A percentile compares a stretch with the other conserved stretches of the same genome.
Conservation (phyloP, 1,140 invertebrate genomes). For the Sipha flava region DNA sequence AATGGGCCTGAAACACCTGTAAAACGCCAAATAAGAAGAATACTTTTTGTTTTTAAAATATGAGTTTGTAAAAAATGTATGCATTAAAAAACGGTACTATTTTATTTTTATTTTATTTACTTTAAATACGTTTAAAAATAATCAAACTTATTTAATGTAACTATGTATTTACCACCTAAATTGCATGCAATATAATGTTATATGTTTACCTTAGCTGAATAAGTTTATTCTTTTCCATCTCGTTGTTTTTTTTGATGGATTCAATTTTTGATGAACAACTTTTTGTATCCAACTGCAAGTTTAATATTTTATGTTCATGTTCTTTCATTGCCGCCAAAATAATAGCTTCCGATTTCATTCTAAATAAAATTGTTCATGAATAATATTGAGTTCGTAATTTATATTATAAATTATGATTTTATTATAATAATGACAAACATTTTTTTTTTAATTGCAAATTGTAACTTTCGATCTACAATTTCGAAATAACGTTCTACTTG, state of each 20-base stretch:
- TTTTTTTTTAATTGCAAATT: background rate
- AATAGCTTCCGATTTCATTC: slow-evolving; percentile 3
- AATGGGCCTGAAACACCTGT: too few relatives aligned
- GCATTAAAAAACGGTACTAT: too few relatives aligned
- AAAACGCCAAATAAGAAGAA: too few relatives aligned
- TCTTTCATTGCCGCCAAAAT: background rate
- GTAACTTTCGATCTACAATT: background rate
- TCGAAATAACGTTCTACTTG: background rate
- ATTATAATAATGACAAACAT: background rate
- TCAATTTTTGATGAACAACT: background rate
- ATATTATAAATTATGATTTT: background rate
- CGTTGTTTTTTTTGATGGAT: background rate
- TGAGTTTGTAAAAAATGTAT: too few relatives aligned
- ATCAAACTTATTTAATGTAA: background rate
- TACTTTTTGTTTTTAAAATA: too few relatives aligned
- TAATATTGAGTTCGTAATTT: too few relatives aligned
- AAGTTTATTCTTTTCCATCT: background rate
- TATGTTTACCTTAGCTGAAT: background rate
- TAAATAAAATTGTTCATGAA: background rate
- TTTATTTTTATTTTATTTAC: too few relatives aligned
- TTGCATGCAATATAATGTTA: background rate
- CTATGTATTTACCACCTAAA: background rate
- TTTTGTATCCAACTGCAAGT: background rate
- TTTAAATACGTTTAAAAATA: background rate
- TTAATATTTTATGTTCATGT: background rate